Base-by-base conservation (phyloP, 2,888 invertebrate species). In the Cecidostiba fungosa region DNA sequence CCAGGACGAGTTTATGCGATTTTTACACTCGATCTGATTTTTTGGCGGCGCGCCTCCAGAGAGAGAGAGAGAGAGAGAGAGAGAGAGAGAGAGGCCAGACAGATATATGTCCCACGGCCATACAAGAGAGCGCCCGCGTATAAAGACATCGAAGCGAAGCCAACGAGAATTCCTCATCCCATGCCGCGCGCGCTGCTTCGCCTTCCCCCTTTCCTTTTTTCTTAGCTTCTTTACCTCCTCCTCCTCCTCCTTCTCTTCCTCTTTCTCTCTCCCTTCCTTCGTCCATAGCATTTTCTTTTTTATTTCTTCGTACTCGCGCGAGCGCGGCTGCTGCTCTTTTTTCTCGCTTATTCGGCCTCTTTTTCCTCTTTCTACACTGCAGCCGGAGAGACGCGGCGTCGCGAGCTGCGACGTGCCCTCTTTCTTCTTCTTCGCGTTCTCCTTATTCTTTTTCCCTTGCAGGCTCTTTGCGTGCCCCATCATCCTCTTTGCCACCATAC, bases 141-240 rank as follows among this genome's bases (percentile, higher is more conserved):
- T 93, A 93, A 93, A 93, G 93, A 93, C 93, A 93, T 93, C 93
- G 92, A 85, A 90, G 91, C 92, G 89, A 92, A 92, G 91, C 92
- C 93, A 93, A 92, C 92, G 92, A 93, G 93, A 93, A 93, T 93
- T 93, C 93, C 92, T 93, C 93, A 93, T 93, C 93, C 93, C 93
- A 92, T 92, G 80, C 89, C 91, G 90, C 89, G 89, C 88, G 82
- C 88, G 88, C 73, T 85, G 47, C 69, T 77, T 73, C 79, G 39
- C n/a, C 82, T 81, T 85, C 73, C 72, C 77, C 77, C 70, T 84
- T 83, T 83, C 83, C 87, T 85, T 83, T 62, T 82, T 50, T 76
- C 54, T 76, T 50, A 47, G 26, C 43, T 47, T 43, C 54, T 73
- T 79, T 80, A 70, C 85, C 43, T 82, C 77, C 80, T 85, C 79